Base-by-base conservation (phyloP, 2,797 vertebrate genomes). In the Myoxocephalus aenaeus region DNA sequence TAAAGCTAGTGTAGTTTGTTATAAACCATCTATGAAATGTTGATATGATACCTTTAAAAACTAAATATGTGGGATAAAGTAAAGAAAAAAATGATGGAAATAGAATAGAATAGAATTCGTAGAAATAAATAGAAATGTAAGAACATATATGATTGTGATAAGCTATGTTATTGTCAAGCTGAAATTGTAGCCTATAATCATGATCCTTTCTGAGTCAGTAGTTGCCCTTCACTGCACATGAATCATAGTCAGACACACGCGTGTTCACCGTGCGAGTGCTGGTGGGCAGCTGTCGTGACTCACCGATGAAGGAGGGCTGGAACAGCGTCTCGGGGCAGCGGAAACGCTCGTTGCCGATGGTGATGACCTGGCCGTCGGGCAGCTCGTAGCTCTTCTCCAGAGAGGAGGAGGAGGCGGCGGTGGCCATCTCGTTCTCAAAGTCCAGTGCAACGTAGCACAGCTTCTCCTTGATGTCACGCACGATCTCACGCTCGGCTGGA, bases 321-420 rank as follows among this genome's bases (percentile, higher is more conserved):
- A 98, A 98, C 78, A 98, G 96, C 44, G 98, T 97, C 94, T 98
- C 97, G 0, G 97, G 97, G 92, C 97, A 99, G 80, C 97, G 98
- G 96, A 98, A 99, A 72, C 98, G 96, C 92, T 99, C 97, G 0
- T 99, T 99, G 82, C 98, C 98, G 0, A 99, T 99, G 92, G 98
- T 99, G 96, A 99, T 99, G 91, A 99, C 97, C 92, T 99, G 98
- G 27, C 98, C 98, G 0, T 99, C 98, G 0, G 98, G 98, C 40
- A 99, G 94, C 93, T 99, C 98, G 0, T 96, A 96, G 93, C 94
- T 95, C 93, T 96, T 96, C 87, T 96, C 95, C 90, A 96, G 90
- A 18, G 95, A 96, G 69, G 95, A 96, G 62, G 95, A 96, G 56
- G 95, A 96, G 75, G 95, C 95, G 5, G 95, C 95, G 1, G 95